Evolutionary conservation across 2,888 invertebrate genomes (phyloP).

Genomic region (Ichneumoninae sp.): DNA sequence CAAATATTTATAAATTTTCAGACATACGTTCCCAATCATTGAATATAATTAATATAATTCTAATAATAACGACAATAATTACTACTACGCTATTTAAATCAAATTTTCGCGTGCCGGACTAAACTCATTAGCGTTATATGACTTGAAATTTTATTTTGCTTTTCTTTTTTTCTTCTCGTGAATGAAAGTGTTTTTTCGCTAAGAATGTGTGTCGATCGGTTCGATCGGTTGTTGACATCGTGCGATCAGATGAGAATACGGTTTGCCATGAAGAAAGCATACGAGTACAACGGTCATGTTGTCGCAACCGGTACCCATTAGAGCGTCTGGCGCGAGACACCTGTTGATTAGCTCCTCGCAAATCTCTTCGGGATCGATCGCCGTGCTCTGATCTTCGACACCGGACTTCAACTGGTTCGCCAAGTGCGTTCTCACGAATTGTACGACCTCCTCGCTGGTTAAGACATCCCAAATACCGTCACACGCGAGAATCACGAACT

Average conservation of each 20-base stretch:
- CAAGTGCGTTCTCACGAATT: conserved; percentile 94
- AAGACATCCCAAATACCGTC: conserved; percentile 99
- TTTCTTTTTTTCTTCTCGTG: neutral
- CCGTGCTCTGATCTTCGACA: conserved; percentile 85
- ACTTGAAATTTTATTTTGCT: conserved; percentile 11
- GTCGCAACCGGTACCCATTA: conserved; percentile 98
- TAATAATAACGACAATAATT: conserved; percentile 69
- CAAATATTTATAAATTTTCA: conserved; percentile 76
- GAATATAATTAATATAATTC: conserved; percentile 66
- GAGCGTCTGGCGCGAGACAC: conserved; percentile 98
- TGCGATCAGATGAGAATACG: conserved; percentile 83
- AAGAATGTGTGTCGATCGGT: conserved; percentile 31
- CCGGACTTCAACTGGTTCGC: conserved; percentile 69
- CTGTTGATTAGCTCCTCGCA: conserved; percentile 98
- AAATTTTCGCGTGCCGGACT: conserved; percentile 26
- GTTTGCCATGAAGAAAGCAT: conserved; percentile 89
- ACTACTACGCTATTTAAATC: conserved; percentile 62
- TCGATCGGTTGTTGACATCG: conserved; percentile 72
- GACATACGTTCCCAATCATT: conserved; percentile 64
- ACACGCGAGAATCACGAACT: conserved; percentile 98
- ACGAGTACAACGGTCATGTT: conserved; percentile 99
- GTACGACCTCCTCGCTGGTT: conserved; percentile 96
- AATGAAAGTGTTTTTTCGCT: neutral
- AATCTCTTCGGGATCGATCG: conserved; percentile 96
- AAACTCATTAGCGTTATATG: conserved; percentile 32